phyloP scores from a whole-genome alignment of 2,888 invertebrate species.

The Lasius fuliginosus region DNA sequence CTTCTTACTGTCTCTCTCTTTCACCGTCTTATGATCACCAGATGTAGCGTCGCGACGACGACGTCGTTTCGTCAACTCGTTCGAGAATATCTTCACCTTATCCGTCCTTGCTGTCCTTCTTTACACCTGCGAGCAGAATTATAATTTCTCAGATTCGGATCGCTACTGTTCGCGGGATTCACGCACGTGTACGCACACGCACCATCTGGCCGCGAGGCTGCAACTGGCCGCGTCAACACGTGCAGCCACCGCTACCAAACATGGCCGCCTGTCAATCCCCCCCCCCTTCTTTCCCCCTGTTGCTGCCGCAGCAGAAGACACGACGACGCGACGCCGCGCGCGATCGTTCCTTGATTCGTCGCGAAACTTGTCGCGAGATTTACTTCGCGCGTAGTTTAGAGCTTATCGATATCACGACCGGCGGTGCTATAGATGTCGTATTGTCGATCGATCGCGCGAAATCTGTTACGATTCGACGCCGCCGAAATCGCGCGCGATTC shows the following conservation, averaged over 20 bases:
- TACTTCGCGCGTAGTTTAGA: neutral
- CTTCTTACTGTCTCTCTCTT: constrained; percentile 2
- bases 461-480: constrained; percentile 37
- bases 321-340: neutral
- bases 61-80: constrained; percentile 25
- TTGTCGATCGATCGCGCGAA: constrained; percentile 24
- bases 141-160: neutral
- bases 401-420: neutral
- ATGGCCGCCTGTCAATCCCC: constrained; percentile 73
- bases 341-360: constrained; percentile 8
- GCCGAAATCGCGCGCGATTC: constrained; percentile 34
- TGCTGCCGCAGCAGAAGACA: constrained; percentile 23
- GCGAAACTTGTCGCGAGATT: neutral
- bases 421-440: neutral
- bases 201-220: constrained; percentile 51
- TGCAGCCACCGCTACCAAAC: constrained; percentile 75
- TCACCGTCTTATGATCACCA: constrained; percentile 10
- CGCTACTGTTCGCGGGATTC: neutral
- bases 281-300: neutral
- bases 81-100: neutral
- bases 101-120: constrained; percentile 5
- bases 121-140: constrained; percentile 37
- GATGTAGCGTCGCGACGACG: constrained; percentile 52
- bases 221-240: constrained; percentile 71
- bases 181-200: constrained; percentile 18